phyloP scores from a whole-genome alignment of 30 jellyfish, hydroid and myxozoan genomes.

The Pseudorhiza aurosa region DNA sequence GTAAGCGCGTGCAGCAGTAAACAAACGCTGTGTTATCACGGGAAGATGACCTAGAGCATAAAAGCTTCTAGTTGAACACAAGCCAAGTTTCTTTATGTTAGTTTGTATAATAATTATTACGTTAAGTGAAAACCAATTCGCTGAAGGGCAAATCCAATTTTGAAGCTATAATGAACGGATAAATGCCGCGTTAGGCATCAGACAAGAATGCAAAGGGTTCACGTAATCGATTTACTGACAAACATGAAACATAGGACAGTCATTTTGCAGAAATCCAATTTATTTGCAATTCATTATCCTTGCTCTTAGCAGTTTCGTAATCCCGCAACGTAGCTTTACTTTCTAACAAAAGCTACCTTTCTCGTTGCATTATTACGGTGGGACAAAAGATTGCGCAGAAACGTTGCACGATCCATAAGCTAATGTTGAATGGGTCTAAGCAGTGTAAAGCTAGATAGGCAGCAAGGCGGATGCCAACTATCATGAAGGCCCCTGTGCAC shows the following conservation, averaged over 20 bases:
- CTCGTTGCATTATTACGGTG: too few relatives aligned
- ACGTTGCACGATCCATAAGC: too few relatives aligned
- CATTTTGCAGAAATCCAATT: constrained; percentile 14
- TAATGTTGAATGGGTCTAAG: too few relatives aligned
- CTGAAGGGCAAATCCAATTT: constrained; percentile 43
- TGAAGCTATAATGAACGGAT: neutral
- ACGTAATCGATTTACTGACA: constrained; percentile 1
- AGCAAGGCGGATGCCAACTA: too few relatives aligned
- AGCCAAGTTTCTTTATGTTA: constrained; percentile 25
- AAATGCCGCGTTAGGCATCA: constrained; percentile 39
- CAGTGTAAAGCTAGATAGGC: too few relatives aligned
- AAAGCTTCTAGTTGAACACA: constrained; percentile 14
- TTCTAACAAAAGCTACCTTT: neutral
- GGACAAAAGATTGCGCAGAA: too few relatives aligned
- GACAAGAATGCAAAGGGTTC: constrained; percentile 10
- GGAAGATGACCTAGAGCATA: constrained; percentile 17
- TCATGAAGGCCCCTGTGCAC: too few relatives aligned
- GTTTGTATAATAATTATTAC: constrained; percentile 15
- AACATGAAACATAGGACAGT: constrained; percentile 5
- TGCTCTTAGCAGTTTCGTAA: neutral
- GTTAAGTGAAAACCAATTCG: constrained; percentile 38
- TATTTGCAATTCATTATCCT: constrained; percentile 1
- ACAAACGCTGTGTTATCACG: neutral
- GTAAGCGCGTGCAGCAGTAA: neutral
- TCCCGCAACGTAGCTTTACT: neutral